phyloP scores from a whole-genome alignment of 2,888 invertebrate species.

The Hydropsyche betteni region DNA sequence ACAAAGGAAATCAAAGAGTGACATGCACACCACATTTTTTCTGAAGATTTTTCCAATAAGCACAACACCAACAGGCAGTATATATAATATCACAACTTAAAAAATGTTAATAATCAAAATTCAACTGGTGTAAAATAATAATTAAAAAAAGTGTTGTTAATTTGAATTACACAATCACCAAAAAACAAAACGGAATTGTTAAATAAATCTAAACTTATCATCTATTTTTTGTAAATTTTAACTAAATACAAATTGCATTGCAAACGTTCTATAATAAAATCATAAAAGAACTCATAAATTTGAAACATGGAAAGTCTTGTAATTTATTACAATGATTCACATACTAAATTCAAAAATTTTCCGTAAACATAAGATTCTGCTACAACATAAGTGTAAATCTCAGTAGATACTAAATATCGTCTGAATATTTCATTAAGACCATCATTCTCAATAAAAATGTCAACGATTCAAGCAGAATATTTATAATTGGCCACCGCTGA shows the following conservation, averaged over 20 bases:
- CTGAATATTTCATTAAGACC: too few relatives aligned
- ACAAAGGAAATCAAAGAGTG: conserved; percentile 23
- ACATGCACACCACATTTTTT: conserved; percentile 22
- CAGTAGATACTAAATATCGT: too few relatives aligned
- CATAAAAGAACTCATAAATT: too few relatives aligned
- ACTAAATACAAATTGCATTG: too few relatives aligned
- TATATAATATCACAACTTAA: conserved; percentile 4
- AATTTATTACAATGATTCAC: too few relatives aligned
- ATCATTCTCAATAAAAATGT: not conserved
- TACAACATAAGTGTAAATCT: too few relatives aligned
- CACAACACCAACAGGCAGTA: conserved; percentile 28
- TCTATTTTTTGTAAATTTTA: too few relatives aligned
- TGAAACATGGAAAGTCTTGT: too few relatives aligned
- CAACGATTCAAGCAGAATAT: not conserved
- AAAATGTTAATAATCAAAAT: not conserved
- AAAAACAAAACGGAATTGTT: not conserved
- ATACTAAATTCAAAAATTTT: too few relatives aligned
- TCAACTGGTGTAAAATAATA: too few relatives aligned
- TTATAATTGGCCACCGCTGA: not conserved
- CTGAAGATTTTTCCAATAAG: conserved; percentile 26
- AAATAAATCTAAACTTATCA: not conserved
- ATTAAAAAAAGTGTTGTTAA: not conserved
- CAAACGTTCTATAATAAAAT: too few relatives aligned
- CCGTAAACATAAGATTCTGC: too few relatives aligned
- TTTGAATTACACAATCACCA: conserved; percentile 11